Base-by-base conservation (phyloP, 1,140 invertebrate species). In the Metopolophium dirhodum region DNA sequence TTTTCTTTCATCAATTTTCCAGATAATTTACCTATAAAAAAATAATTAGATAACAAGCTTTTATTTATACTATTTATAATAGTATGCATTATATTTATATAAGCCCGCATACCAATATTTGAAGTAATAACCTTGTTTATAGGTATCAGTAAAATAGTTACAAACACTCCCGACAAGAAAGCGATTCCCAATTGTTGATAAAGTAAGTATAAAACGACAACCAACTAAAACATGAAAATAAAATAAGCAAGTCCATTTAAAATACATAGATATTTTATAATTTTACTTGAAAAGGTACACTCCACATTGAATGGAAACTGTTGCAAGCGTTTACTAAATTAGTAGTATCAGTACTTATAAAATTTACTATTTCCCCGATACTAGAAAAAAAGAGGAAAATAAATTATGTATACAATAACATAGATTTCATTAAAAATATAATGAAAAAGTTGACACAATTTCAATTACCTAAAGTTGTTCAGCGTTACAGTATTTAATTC, bases 241-340 rank as follows among this genome's bases (percentile, higher is more conserved):
- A 77, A 77, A 41, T 30, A 37, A 93, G 18, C 49, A 45, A 57
- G 49, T 49, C 7, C 23, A 93, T 23, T 54, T n/a, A 45, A 83
- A 93, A 91, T 85, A 26, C 6, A 91, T 26, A 83, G 47, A 87
- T 57, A 41, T 83, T 61, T n/a, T 77, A 57, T 86, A 51, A 90
- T 93, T 61, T 95, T 95, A 97, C 97, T 96, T 99, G 98, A 94
- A 99, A 96, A 45, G 99, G 99, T 95, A 99, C 97, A 95, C 98
- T 99, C 99, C 99, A 99, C 94, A 99, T 96, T 30, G 98, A 97
- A 96, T 99, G 99, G 95, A 99, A 99, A 95, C 98, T 99, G 1
- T 98, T 97, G 95, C 98, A 99, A 77, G 99, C 98, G 95, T 99
- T 99, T 0, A 99, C 97, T 94, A 99, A 98, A 94, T 99, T 96